Evolutionary conservation across 2,888 invertebrate species (phyloP).

Genomic region (Lamellibrachia columna): DNA sequence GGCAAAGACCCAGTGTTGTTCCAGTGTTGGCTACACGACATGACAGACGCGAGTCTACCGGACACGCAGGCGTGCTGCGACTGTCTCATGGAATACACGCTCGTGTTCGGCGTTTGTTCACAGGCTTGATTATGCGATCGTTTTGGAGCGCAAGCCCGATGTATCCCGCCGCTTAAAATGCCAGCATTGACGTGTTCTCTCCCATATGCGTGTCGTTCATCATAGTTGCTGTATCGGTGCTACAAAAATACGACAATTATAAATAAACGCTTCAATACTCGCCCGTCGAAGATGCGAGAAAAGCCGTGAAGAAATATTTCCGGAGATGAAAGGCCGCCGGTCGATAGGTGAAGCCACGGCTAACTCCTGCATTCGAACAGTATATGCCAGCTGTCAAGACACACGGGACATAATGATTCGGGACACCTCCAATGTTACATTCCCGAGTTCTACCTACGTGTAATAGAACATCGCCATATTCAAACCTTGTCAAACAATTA

Average conservation of each 20-base stretch:
- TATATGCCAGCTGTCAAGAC: neutral
- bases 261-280: neutral
- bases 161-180: neutral
- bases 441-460: neutral
- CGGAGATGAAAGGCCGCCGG: too few species aligned
- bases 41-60: neutral
- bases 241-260: neutral
- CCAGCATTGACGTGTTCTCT: neutral
- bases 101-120: neutral
- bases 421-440: neutral
- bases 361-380: too few species aligned
- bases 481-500: too few species aligned
- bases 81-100: neutral
- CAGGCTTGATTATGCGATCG: neutral
- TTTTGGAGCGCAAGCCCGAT: neutral
- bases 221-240: neutral
- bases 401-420: neutral
- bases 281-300: neutral
- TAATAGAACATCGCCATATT: neutral
- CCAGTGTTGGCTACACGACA: neutral
- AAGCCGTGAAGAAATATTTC: neutral
- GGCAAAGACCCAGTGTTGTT: neutral
- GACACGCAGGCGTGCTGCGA: neutral
- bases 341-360: too few species aligned
- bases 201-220: neutral